Base-by-base conservation (phyloP, 2,797 vertebrate species). In the Sus cebifrons region DNA sequence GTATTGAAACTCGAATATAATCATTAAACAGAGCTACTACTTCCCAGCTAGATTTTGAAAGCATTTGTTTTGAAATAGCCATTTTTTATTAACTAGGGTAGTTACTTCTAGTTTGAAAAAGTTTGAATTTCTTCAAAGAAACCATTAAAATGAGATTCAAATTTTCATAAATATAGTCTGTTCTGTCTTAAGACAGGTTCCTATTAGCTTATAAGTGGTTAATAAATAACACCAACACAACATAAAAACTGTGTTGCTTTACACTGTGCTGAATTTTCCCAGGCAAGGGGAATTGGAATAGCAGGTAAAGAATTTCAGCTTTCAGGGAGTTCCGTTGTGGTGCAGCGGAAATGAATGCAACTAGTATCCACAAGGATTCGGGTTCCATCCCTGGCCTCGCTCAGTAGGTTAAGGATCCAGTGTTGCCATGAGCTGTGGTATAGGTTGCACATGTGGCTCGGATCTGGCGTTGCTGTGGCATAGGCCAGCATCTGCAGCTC, bases 11-110 rank as follows among this genome's bases (percentile, higher is more conserved):
- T 68, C 15, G 15, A 94, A 79, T 74, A 58, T 6, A 83, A n/a
- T 65, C 6, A 2, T 23, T 92, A 83, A 86, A 91, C 23, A 79
- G 52, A 79, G 86, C 49, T 92, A 52, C 32, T 91, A 6, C 68
- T 94, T 91, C 78, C 65, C 89, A 6, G 84, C 13, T 89, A 87
- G 27, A 82, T 68, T 96, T 83, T 91, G 40, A 96, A 89, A 92
- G 49, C 40, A 83, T 77, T 65, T 94, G 49, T 86, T 92, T 78
- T 94, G 71, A 86, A 94, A 56, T 4, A 77, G 25, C 88, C 5
- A 70, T 49, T 94, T n/a, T 83, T 95, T 93, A 79, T 65, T 56
- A 81, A 52, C 40, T 74, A 81, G 49, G n/a, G n/a, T 36, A 89
- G 27, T 89, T 81, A 86, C 58, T 86, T 21, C 92, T 68, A 75